Evolutionary conservation across 2,113 vertebrate species (phyloP), one percentile per base, ranked within the genome.

Genomic region (Tinamus guttatus): DNA sequence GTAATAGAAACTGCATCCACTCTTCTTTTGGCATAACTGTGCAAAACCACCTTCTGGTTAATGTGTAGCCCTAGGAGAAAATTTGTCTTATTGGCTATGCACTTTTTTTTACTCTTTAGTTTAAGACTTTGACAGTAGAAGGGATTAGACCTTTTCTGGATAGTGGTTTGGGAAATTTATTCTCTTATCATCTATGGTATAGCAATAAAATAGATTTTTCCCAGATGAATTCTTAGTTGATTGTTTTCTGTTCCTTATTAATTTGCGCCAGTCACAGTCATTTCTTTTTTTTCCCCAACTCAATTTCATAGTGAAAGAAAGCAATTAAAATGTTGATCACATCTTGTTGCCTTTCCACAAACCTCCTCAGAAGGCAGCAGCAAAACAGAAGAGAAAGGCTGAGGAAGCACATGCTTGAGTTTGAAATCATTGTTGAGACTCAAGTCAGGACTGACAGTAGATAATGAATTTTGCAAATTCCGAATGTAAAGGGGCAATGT

Each of bases 351-450:
- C 70, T 9, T 94, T 82, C 62, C 59, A 74, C 30, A 65, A 87
- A 81, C 65, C 10, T 63, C 12, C 20, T 83, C 54, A 54, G 67
- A 80, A 88, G 9, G 5, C 5, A 43, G 8, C 5, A 32, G 41
- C 15, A 65, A 77, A 82, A 27, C 19, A 32, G 13, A 24, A 87
- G 30, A 79, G 27, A 58, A 82, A 89, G 77, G 9, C 2, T 0
- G 1, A 64, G 19, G 13, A 32, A 18, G 19, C 0, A 0, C 38
- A 65, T 30, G 7, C 3, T 45, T n/a, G 25, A 71, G 22, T 71
- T 78, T 76, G 30, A 85, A 89, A 69, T 8, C 47, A 52, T n/a
- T 36, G 27, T 24, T 40, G 28, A 65, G 36, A 17, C 7, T 64
- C 67, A 0, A 0, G 1, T 18, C 9, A 82, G 32, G 81, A 9